These are phyloP conservation scores for Dinomys branickii DNA, from an alignment of 2,113 vertebrate species.

Conservation along the genomic window DNA sequence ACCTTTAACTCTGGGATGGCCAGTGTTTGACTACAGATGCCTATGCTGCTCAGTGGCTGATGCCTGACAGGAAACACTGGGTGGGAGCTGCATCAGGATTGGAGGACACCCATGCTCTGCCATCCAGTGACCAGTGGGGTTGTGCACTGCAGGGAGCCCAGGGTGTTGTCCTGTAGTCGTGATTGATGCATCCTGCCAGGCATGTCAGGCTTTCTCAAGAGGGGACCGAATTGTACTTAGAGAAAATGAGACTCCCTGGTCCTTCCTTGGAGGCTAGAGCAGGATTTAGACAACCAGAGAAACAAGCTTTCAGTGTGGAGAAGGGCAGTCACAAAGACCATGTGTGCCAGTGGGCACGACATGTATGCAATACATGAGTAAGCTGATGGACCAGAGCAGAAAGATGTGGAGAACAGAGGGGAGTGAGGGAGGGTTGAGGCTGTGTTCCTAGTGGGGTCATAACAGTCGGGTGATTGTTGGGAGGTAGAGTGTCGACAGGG, in stretches of 20 bases:
- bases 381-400: background rate
- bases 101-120: background rate
- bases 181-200: background rate
- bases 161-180: background rate
- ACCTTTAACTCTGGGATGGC: background rate
- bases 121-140: background rate
- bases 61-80: background rate
- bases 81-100: background rate
- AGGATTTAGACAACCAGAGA: constrained; percentile 1
- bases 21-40: background rate
- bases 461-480: background rate
- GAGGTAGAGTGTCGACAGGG: background rate
- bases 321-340: background rate
- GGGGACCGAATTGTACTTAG: background rate
- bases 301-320: background rate
- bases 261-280: background rate
- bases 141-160: background rate
- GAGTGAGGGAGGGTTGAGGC: rapidly evolving
- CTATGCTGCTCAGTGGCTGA: background rate
- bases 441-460: background rate
- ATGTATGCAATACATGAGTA: too few species aligned
- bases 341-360: background rate
- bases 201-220: background rate
- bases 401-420: rapidly evolving
- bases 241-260: background rate